phyloP scores from a whole-genome alignment of 2,888 invertebrate species.

The Cephus sareptanus region DNA sequence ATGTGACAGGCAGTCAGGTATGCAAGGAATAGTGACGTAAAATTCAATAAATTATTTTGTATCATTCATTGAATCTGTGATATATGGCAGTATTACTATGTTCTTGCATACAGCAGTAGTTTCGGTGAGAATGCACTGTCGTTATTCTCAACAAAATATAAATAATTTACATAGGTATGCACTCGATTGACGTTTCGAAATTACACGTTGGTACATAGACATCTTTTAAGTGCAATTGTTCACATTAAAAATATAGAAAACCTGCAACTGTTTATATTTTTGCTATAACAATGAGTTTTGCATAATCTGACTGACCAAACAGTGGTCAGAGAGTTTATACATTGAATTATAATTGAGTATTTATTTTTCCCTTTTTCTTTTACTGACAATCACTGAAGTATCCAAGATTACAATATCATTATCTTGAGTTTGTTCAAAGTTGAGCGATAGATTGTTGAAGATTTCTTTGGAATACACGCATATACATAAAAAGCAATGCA shows the following conservation, averaged over 20 bases:
- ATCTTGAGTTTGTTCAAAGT: not conserved
- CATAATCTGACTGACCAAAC: not conserved
- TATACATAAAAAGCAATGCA: not conserved
- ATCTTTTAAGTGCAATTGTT: not conserved
- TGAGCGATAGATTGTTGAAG: not conserved
- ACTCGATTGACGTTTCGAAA: not conserved
- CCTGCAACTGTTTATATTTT: not conserved
- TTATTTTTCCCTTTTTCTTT: not conserved
- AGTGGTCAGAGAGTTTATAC: not conserved
- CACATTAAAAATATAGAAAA: not conserved
- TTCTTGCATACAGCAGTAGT: not conserved
- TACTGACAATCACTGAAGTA: not conserved
- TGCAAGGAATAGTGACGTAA: not conserved
- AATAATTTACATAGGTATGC: not conserved
- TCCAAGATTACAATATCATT: not conserved
- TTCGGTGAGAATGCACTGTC: not conserved
- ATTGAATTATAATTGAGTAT: not conserved
- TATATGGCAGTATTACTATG: not conserved
- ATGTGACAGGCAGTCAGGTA: constrained; percentile 9
- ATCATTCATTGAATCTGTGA: not conserved
- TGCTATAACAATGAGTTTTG: not conserved
- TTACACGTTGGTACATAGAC: not conserved
- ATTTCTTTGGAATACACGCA: not conserved
- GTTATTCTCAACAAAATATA: not conserved
- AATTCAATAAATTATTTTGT: not conserved